These are phyloP conservation scores for Jaculus jaculus DNA, from an alignment of 2,113 vertebrate species.

Conservation along the genomic window DNA sequence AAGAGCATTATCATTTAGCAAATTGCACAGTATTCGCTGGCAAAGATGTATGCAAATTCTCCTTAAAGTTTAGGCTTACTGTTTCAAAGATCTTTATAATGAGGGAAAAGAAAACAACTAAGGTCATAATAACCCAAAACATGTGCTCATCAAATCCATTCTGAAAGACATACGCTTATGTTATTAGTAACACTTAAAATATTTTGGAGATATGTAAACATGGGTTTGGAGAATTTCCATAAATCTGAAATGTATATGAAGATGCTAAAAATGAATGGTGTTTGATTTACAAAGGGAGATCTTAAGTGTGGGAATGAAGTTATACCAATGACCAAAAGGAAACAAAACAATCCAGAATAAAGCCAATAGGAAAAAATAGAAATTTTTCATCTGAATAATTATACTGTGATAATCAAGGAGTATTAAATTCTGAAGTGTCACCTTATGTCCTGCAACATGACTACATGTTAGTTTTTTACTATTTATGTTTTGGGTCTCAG, in stretches of 20 bases:
- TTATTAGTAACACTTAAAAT: slow-evolving; percentile 65
- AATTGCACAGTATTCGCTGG: slow-evolving; percentile 76
- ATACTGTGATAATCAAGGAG: slow-evolving; percentile 32
- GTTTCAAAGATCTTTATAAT: slow-evolving; percentile 72
- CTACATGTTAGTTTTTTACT: slow-evolving; percentile 62
- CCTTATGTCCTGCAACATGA: slow-evolving; percentile 10
- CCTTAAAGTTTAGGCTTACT: slow-evolving; percentile 71
- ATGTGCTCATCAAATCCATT: slow-evolving; percentile 69
- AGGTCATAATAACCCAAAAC: slow-evolving; percentile 57
- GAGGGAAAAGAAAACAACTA: slow-evolving; percentile 69
- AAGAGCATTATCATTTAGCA: slow-evolving; percentile 80
- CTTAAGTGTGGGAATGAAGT: neutral
- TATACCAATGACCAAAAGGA: neutral
- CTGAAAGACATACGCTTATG: slow-evolving; percentile 61
- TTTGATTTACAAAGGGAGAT: neutral
- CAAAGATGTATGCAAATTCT: slow-evolving; percentile 70
- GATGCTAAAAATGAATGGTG: neutral
- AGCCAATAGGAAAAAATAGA: neutral
- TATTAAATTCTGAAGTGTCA: slow-evolving; percentile 49
- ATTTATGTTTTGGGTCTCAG: neutral
- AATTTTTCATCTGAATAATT: slow-evolving; percentile 13
- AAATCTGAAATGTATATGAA: neutral
- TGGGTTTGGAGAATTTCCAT: neutral
- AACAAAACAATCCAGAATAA: neutral
- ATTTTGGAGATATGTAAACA: neutral